Evolutionary conservation across 2,888 invertebrate species (phyloP), one percentile per base, ranked within the genome.

Genomic region (Hemaris fuciformis): DNA sequence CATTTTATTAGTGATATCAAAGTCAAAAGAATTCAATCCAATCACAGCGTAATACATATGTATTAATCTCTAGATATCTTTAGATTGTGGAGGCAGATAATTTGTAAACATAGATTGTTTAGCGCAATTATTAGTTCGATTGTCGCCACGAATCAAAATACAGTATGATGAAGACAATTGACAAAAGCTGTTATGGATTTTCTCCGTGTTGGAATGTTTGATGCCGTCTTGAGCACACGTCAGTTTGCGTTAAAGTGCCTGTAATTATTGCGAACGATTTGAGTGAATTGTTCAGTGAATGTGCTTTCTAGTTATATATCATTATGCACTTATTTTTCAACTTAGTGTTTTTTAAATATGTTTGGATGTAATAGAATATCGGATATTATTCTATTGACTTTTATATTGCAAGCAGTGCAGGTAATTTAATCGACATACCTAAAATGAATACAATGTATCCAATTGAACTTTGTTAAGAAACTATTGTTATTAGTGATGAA

Each of bases 81-180:
- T 84, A 79, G 88, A 88, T 88, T 82, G 84, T 81, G 66, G 66
- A 69, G 65, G 69, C 69, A 77, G 88, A 88, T 90, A 89, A 89
- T 91, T 90, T 85, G 84, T 88, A 91, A 91, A 91, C 90, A 91
- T 69, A 66, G 63, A 67, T 79, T 87, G 86, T 84, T 84, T 84
- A 81, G 80, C 74, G 82, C 82, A 86, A 75, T 75, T 72, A 79
- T 82, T 79, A 84, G 79, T 79, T 71, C 75, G 74, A 70, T 67
- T 66, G 76, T 75, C 72, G 79, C 68, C 66, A 70, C 80, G 71
- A 81, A 80, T 84, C 83, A 84, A 83, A 85, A 85, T 84, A 87
- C 74, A 75, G 72, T 69, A 61, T 60, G 48, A 45, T 67, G 74
- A 76, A 77, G 77, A 83, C 83, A 86, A 85, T 83, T 75, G 83